These are phyloP conservation scores for Xiphias gladius DNA, from an alignment of 2,113 vertebrate species.

Conservation along the genomic window DNA sequence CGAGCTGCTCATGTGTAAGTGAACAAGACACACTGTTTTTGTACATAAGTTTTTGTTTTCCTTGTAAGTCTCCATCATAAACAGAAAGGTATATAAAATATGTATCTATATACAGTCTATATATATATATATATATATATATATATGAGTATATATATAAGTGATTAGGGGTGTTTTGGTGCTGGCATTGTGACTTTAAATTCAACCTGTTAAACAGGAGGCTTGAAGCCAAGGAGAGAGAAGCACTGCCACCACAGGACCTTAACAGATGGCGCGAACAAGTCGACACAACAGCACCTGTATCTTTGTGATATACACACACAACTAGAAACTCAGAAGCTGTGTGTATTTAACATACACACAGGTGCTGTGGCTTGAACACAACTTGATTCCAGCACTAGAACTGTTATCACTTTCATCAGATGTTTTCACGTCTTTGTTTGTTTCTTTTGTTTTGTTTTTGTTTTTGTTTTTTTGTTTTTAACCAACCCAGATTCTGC, in stretches of 20 bases:
- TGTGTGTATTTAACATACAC: constrained; percentile 34
- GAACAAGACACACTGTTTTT: constrained; percentile 76
- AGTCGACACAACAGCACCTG: constrained; percentile 35
- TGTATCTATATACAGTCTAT: constrained; percentile 72
- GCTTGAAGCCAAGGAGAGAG: constrained; percentile 64
- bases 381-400: constrained; percentile 47
- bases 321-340: constrained; percentile 22
- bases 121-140: constrained; percentile 51
- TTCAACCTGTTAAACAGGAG: constrained; percentile 67
- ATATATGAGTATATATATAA: constrained; percentile 52
- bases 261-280: constrained; percentile 42
- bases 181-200: constrained; percentile 65
- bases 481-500: constrained; percentile 37
- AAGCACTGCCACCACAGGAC: constrained; percentile 51
- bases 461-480: constrained; percentile 24
- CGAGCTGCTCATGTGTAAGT: constrained; percentile 51
- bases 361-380: constrained; percentile 50
- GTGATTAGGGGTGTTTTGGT: constrained; percentile 59
- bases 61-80: constrained; percentile 52
- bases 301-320: constrained; percentile 30
- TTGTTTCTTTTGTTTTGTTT: neutral
- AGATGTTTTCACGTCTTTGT: constrained; percentile 21
- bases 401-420: constrained; percentile 56
- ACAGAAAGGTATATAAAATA: constrained; percentile 73
- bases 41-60: constrained; percentile 63